Evolutionary conservation across 2,888 invertebrate species (phyloP), one percentile per base, ranked within the genome.

Genomic region (Catocala nupta): DNA sequence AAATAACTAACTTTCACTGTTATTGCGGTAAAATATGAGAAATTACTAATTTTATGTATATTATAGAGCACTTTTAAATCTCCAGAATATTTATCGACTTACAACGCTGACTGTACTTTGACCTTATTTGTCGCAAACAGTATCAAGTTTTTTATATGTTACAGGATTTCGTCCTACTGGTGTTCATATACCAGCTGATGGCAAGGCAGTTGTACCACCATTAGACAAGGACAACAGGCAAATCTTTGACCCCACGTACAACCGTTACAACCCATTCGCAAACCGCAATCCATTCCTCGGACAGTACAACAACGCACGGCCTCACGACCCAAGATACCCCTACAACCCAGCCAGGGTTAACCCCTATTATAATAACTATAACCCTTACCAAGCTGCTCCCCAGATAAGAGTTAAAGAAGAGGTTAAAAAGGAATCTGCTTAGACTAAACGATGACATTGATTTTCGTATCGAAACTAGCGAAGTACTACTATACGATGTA

Each of bases 171-270:
- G 95, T 72, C 95, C 96, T 43, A 93, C 95, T 68, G 96, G 96
- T n/a, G 95, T 95, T 7, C 96, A 96, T 80, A 89, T 96, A 55
- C 95, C 96, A 13, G 95, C 95, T 83, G 95, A 81, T 91, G 96
- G 82, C 84, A 96, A 82, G 91, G 95, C 70, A 2, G 57, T 80
- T 85, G 93, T 71, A 86, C 81, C 78, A 82, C 91, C 69, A 2
- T 64, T 71, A 34, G 79, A 82, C 83, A 87, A 80, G 60, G 74
- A 78, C 33, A 82, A 77, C 50, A 82, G 74, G 12, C 82, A 78
- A 60, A 61, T 76, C 8, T 72, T 80, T 33, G 79, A 86, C 45
- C 82, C 84, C 5, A 59, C 68, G 1, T 88, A 81, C 68, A 89
- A 88, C 65, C 83, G 82, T 8, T 87, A 87, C 64, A 84, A 88